Conservation (phyloP, 2,797 vertebrate species). For the Chrosomus eos region DNA sequence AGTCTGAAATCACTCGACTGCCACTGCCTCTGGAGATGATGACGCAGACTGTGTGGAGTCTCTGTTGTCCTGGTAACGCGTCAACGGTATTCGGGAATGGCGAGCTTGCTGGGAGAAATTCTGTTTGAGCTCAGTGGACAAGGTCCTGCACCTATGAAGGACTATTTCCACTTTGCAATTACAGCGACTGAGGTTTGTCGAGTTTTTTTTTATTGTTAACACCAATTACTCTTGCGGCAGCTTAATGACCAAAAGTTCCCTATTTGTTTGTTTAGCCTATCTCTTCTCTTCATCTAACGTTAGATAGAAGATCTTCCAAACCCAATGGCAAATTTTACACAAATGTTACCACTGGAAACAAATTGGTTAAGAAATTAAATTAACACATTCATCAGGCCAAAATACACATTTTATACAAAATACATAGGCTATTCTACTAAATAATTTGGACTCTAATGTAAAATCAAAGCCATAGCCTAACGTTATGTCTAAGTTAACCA, state of each 20-base stretch:
- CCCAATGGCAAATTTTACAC: neutral
- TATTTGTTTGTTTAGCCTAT: neutral
- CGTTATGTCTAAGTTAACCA: too few relatives aligned
- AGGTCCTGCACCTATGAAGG: conserved; percentile 76
- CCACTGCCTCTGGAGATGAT: neutral
- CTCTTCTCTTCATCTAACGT: neutral
- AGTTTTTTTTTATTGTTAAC: neutral
- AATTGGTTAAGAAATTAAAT: neutral
- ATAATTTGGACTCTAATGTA: neutral
- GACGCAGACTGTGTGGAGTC: neutral
- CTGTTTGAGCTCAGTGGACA: conserved; percentile 74
- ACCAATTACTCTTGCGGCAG: neutral
- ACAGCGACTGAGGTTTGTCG: conserved; percentile 70
- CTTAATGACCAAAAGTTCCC: neutral
- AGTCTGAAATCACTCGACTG: neutral
- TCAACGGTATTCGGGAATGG: conserved; percentile 77
- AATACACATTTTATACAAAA: too few relatives aligned
- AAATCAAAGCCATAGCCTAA: neutral
- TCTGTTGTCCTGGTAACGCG: conserved; percentile 26
- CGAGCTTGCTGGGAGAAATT: conserved; percentile 73
- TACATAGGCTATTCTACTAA: neutral
- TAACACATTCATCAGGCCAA: neutral
- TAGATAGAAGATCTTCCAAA: neutral
- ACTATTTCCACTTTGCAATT: conserved; percentile 77
- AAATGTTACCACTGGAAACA: neutral